A percentile compares a stretch with the other conserved stretches of the same genome.
These are phyloP conservation scores for Salmo trutta DNA, from an alignment of 2,797 vertebrate species.

Conservation along the genomic window DNA sequence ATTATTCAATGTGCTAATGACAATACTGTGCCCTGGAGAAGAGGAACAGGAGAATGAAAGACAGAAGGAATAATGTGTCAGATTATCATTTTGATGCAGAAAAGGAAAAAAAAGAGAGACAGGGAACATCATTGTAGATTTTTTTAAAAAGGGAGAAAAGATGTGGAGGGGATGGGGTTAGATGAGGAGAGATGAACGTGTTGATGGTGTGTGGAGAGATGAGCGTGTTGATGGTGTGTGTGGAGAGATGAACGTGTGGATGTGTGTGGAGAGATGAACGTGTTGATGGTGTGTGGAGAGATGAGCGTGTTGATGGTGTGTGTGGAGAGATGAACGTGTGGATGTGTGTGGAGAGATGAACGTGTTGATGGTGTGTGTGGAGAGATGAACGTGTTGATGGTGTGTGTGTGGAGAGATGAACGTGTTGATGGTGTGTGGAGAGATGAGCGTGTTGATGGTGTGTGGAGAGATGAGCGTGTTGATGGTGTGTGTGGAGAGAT, in stretches of 20 bases:
- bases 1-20: background rate
- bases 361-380: background rate
- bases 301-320: background rate
- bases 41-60: background rate
- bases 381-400: background rate
- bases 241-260: background rate
- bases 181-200: background rate
- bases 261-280: background rate
- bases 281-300: background rate
- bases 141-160: background rate
- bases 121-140: background rate
- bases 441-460: background rate
- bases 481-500: background rate
- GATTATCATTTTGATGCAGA: background rate
- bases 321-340: background rate
- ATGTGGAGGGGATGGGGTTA: background rate
- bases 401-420: background rate
- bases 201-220: no score
- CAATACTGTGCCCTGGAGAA: background rate
- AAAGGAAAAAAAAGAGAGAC: background rate
- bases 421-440: background rate
- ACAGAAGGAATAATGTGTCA: background rate
- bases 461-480: background rate
- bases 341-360: background rate
- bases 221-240: no score